Evolutionary conservation across 2,888 invertebrate genomes (phyloP).

Genomic region (Iphiclides podalirius): DNA sequence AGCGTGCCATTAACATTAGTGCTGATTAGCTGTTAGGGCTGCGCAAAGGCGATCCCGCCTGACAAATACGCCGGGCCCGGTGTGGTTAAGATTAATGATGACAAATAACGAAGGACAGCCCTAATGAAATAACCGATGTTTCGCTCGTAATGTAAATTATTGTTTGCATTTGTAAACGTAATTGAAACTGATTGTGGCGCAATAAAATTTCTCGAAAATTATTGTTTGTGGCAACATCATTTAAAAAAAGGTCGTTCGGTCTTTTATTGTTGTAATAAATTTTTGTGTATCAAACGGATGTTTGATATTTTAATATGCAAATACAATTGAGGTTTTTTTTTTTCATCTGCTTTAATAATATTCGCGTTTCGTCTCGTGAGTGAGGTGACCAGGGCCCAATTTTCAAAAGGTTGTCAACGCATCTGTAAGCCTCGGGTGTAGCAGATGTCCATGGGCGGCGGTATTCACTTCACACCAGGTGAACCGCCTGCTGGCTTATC

Average conservation of each 20-base stretch:
- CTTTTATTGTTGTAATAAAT: too few species aligned
- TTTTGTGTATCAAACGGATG: too few species aligned
- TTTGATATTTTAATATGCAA: too few species aligned
- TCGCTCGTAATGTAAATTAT: slow-evolving; percentile 23
- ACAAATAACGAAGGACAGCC: slow-evolving; percentile 39
- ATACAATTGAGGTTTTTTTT: too few species aligned
- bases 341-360: too few species aligned
- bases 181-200: slow-evolving; percentile 18
- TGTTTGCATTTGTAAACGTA: slow-evolving; percentile 7
- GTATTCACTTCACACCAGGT: too few species aligned
- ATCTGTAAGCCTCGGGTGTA: too few species aligned
- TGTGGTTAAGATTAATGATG: slow-evolving; percentile 44
- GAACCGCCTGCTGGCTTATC: too few species aligned
- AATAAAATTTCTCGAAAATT: slow-evolving; percentile 23
- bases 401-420: too few species aligned
- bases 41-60: slow-evolving; percentile 25
- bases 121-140: slow-evolving; percentile 30
- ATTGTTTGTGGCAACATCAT: slow-evolving; percentile 4
- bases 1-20: slow-evolving; percentile 39
- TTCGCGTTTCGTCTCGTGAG: too few species aligned
- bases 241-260: background rate
- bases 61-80: slow-evolving; percentile 36
- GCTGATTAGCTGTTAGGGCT: slow-evolving; percentile 36
- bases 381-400: too few species aligned
- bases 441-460: too few species aligned